Evolutionary conservation across 2,797 vertebrate species (phyloP).

Genomic region (Lateolabrax maculatus): DNA sequence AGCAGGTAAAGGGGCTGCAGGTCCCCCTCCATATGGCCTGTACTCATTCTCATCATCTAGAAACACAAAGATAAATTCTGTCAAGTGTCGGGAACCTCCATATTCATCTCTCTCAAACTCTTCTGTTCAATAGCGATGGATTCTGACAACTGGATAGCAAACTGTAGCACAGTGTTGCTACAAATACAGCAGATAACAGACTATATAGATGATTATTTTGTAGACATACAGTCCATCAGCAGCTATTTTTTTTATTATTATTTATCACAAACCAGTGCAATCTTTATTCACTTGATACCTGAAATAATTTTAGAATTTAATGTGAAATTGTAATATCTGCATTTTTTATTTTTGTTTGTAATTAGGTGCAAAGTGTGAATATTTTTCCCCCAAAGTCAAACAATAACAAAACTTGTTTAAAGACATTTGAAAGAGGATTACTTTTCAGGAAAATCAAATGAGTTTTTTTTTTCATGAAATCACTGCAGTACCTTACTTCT

Average conservation of each 20-base stretch:
- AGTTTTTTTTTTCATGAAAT: neutral
- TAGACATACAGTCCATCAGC: no score
- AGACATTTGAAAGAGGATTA: neutral
- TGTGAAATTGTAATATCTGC: neutral
- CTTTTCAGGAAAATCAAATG: neutral
- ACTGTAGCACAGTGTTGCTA: neutral
- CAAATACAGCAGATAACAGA: neutral
- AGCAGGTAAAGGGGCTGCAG: conserved; percentile 95
- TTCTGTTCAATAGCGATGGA: neutral
- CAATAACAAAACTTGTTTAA: conserved; percentile 6
- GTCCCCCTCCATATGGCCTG: conserved; percentile 98
- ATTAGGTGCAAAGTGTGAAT: neutral
- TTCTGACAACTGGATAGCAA: neutral
- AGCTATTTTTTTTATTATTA: neutral
- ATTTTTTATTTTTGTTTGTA: neutral
- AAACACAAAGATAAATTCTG: conserved; percentile 12
- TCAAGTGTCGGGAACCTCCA: neutral
- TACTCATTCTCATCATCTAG: conserved; percentile 98
- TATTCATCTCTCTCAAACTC: neutral
- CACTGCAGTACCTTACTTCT: neutral
- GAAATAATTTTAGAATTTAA: neutral
- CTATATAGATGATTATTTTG: neutral
- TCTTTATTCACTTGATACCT: neutral
- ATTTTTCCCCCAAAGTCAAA: conserved; percentile 5
- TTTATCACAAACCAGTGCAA: neutral